A percentile compares a stretch with the other conserved stretches of the same genome.
phyloP scores from a whole-genome alignment of 2,888 invertebrate species.

The Melangyna quadrimaculata region DNA sequence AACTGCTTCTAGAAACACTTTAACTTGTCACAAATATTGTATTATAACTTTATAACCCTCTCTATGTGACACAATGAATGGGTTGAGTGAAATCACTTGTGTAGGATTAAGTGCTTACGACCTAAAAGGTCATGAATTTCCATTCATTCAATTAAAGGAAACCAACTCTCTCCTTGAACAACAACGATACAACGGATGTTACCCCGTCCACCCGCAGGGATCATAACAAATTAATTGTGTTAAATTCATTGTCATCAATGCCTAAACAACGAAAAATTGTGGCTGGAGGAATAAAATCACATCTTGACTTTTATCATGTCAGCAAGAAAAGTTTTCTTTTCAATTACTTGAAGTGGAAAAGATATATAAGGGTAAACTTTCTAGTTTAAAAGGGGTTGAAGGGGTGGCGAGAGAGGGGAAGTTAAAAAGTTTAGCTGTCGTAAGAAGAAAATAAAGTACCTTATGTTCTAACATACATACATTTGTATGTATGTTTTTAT shows the following conservation, averaged over 20 bases:
- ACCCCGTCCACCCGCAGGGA: conserved; percentile 21
- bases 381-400: not conserved
- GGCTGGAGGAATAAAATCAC: conserved; percentile 18
- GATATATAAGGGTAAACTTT: conserved; percentile 30
- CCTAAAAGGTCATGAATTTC: conserved; percentile 57
- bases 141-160: conserved; percentile 63
- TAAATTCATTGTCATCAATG: conserved; percentile 24
- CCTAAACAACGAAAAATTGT: conserved; percentile 30
- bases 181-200: conserved; percentile 41
- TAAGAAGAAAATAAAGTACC: conserved; percentile 9
- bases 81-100: conserved; percentile 59
- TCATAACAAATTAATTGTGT: conserved; percentile 20
- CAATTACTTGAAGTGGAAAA: conserved; percentile 30
- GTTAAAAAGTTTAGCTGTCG: conserved; percentile 5
- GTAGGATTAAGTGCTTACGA: conserved; percentile 59
- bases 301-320: conserved; percentile 39
- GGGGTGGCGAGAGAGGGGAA: not conserved
- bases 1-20: not conserved
- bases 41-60: conserved; percentile 25
- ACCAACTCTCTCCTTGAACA: conserved; percentile 2
- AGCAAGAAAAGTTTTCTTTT: conserved; percentile 34
- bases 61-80: conserved; percentile 9
- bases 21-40: conserved; percentile 2
- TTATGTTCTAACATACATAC: not conserved
- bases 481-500: not conserved